Conservation (phyloP, 2,888 invertebrate species). For the Campoplex nolae region DNA sequence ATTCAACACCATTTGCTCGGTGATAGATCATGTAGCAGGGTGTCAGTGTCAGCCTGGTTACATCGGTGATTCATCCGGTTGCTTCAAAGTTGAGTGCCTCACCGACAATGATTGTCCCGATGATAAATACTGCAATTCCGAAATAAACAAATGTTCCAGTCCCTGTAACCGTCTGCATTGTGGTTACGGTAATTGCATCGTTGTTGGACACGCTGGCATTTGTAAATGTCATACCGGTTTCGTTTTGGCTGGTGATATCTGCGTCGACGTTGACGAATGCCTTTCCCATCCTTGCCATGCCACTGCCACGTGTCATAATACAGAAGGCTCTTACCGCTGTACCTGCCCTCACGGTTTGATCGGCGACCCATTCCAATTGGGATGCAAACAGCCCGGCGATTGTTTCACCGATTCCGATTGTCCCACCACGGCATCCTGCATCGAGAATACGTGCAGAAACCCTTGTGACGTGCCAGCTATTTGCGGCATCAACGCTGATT, state of each 20-base stretch:
- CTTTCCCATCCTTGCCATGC: conserved; percentile 91
- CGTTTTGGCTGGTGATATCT: conserved; percentile 88
- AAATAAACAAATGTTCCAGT: conserved; percentile 92
- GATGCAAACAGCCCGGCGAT: conserved; percentile 93
- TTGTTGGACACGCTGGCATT: conserved; percentile 89
- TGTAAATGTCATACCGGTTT: conserved; percentile 93
- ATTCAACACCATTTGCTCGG: conserved; percentile 90
- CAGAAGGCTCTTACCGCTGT: conserved; percentile 91
- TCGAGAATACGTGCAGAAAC: conserved; percentile 91
- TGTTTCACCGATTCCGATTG: conserved; percentile 93
- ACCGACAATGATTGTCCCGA: conserved; percentile 90
- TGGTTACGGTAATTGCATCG: conserved; percentile 92
- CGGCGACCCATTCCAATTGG: conserved; percentile 90
- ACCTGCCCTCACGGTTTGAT: conserved; percentile 92
- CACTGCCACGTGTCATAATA: conserved; percentile 92
- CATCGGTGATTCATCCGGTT: conserved; percentile 94
- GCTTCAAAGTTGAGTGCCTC: conserved; percentile 95
- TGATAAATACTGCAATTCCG: conserved; percentile 91
- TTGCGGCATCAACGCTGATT: conserved; percentile 92
- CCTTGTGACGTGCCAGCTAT: conserved; percentile 89
- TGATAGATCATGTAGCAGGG: conserved; percentile 89
- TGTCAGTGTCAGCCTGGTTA: conserved; percentile 93
- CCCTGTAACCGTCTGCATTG: conserved; percentile 93
- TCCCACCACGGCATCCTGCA: conserved; percentile 91
- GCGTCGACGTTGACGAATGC: conserved; percentile 94